These are phyloP conservation scores for Scomber scombrus DNA, from an alignment of 2,113 vertebrate species.

Conservation along the genomic window DNA sequence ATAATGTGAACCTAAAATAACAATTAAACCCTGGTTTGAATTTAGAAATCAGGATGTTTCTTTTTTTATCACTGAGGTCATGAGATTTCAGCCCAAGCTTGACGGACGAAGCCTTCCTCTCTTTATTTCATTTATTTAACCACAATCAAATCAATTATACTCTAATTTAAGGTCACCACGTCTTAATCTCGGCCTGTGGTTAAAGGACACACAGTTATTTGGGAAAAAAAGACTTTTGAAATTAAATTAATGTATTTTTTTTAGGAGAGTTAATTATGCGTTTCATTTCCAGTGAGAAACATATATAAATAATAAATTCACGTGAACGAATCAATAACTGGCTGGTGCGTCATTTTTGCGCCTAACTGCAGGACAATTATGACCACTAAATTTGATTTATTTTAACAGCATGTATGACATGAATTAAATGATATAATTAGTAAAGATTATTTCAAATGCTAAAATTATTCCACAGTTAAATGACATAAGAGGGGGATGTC, in stretches of 20 bases:
- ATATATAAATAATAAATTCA: background rate
- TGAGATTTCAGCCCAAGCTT: background rate
- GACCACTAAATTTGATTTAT: background rate
- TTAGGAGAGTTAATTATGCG: background rate
- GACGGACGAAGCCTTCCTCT: background rate
- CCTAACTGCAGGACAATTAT: background rate
- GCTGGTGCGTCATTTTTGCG: background rate
- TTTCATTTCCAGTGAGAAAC: background rate
- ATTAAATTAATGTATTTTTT: background rate
- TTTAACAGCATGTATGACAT: background rate
- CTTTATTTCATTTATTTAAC: background rate
- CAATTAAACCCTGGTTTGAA: background rate
- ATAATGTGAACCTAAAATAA: too few relatives aligned
- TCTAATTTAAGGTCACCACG: background rate
- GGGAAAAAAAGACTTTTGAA: background rate
- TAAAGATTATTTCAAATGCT: background rate
- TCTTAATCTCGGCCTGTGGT: background rate
- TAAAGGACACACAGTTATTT: background rate
- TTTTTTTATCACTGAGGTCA: background rate
- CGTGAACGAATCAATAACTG: background rate
- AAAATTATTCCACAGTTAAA: background rate
- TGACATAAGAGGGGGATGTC: conserved; percentile 53
- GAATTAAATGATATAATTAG: background rate
- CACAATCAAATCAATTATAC: background rate
- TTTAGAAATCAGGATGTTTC: background rate